Base-by-base conservation (phyloP, 92 coral and sea anemone genomes). In the Palythoa grandiflora region DNA sequence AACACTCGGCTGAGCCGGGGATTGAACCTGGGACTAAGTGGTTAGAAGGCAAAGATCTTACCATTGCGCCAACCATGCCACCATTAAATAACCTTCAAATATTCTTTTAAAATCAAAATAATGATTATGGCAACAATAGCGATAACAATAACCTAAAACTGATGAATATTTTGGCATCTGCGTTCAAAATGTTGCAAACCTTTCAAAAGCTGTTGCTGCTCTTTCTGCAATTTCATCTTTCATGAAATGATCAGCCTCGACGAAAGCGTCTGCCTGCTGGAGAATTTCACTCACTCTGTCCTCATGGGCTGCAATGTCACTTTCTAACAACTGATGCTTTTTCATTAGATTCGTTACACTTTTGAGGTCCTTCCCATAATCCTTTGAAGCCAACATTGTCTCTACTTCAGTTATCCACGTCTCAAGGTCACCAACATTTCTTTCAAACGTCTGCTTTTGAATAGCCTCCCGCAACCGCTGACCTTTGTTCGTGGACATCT, bases 221-320 rank as follows among this genome's bases (percentile, higher is more conserved):
- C 94, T 90, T 85, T 91, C 95, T 20, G 89, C 94, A 75, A 96
- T 96, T 83, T 96, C 99, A 15, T 95, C 96, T 78, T 95, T 95
- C 92, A 93, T 92, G 68, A 95, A 96, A 86, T 96, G 99, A 61
- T 86, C 95, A 0, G 96, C 95, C 63, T 93, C 97, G 4, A 91
- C 95, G 84, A 95, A 95, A 36, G 92, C 99, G n/a, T 92, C 93
- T 8, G 98, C 96, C 73, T 95, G 98, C 51, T 89, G 81, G 48
- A 94, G 80, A 36, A 95, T 92, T 19, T 92, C 96, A 7, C 88
- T 92, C 37, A 96, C 96, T 17, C 99, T 92, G 9, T 93, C 99
- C 78, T 96, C 97, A 70, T 92, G 98, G 8, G 91, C 84, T 47
- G 89, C 75, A 17, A 95, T 91, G 81, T 93, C 98, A 11, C 93